A percentile compares a stretch with the other conserved stretches of the same genome.
These are phyloP conservation scores for Lithosia quadra DNA, from an alignment of 2,888 invertebrate genomes.

Conservation along the genomic window DNA sequence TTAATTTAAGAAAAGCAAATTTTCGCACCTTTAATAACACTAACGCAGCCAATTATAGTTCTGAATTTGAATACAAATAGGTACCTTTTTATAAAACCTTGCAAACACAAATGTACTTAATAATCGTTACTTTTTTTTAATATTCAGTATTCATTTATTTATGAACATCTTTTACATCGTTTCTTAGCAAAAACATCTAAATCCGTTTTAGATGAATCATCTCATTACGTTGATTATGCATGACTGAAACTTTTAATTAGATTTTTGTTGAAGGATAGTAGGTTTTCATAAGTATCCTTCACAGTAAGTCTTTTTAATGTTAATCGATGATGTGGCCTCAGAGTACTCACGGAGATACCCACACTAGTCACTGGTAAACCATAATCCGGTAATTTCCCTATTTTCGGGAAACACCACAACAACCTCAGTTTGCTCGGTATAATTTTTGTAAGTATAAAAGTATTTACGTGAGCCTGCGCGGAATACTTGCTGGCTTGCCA, in stretches of 20 bases:
- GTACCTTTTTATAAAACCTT: not conserved
- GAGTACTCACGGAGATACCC: not conserved
- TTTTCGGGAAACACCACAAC: not conserved
- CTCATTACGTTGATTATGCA: conserved; percentile 7
- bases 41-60: not conserved
- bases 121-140: no score
- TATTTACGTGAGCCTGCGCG: no score
- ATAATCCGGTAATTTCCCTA: not conserved
- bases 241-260: conserved; percentile 5
- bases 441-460: not conserved
- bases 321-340: not conserved
- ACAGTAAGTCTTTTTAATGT: not conserved
- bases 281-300: not conserved
- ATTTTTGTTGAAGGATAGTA: not conserved
- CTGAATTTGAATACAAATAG: not conserved
- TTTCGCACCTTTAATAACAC: not conserved
- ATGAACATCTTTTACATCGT: no score
- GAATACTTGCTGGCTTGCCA: no score
- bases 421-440: not conserved
- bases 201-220: conserved; percentile 4
- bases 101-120: not conserved
- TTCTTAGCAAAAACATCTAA: not conserved
- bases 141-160: no score
- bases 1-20: not conserved
- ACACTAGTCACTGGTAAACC: no score